Evolutionary conservation across 2,888 invertebrate species (phyloP), one percentile per base, ranked within the genome.

Genomic region (Petrolisthes manimaculis): DNA sequence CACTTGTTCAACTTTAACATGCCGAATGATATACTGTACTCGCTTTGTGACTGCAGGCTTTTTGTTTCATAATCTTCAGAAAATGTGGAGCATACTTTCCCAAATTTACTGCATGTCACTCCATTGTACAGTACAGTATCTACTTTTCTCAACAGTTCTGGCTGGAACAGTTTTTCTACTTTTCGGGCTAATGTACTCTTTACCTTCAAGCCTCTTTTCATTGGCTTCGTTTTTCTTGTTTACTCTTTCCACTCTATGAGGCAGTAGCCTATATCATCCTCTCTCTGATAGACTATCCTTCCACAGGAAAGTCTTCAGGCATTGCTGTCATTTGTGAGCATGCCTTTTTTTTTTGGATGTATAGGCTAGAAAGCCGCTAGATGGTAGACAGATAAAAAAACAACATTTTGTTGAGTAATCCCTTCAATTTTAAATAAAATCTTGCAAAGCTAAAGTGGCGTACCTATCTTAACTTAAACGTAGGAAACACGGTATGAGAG

Each of bases 161-260:
- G 77, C 77, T 21, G 77, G 37, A 77, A 77, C 77, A 77, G 51
- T 77, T 77, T 77, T 77, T 51, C 77, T 77, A 37, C 21, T 77
- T 77, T 77, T 77, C 2, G 24, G 77, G 77, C 77, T 77, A 37
- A 37, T 37, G 24, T 77, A 77, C 24, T 77, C 77, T 21, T 12
- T 77, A 77, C 77, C 77, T 51, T 51, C 51, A 21, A 77, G 77
- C 51, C 24, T 77, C 37, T 77, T 77, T 21, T 77, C 77, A 77
- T 77, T n/a, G 51, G 77, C 77, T 24, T 77, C 24, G 14, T 51
- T 51, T 77, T 77, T 61, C 14, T 61, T 9, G 24, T 77, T 51
- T 77, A 14, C 51, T 51, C 77, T 77, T 24, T 77, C 24, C 24
- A 77, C 77, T 37, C 14, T 77, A 37, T 37, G 6, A 77, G 77